Conservation (phyloP, 1,140 invertebrate species). For the Lasioglossum baleicum region DNA sequence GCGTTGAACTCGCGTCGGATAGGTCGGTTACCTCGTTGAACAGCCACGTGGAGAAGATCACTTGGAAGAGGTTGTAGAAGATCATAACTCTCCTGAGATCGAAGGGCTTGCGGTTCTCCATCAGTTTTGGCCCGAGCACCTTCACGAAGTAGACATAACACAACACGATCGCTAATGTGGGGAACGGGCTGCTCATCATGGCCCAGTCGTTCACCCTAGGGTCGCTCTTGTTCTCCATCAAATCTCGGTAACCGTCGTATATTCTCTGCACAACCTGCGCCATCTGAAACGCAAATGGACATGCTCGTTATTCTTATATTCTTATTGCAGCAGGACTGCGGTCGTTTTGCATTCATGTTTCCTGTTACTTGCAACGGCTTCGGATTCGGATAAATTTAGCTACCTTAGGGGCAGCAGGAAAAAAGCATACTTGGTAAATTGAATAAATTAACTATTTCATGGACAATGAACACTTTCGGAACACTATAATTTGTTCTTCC, state of each 20-base stretch:
- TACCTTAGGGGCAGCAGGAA: no score
- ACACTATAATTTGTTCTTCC: no score
- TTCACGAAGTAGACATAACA: constrained; percentile 90
- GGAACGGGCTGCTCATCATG: constrained; percentile 90
- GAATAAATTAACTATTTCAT: no score
- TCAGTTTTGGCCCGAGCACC: constrained; percentile 90
- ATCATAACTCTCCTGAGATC: constrained; percentile 89
- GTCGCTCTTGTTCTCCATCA: constrained; percentile 89
- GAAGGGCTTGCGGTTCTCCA: constrained; percentile 94
- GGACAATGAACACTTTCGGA: no score
- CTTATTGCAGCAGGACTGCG: no score
- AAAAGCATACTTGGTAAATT: no score
- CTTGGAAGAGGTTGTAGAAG: constrained; percentile 92
- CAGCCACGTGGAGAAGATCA: constrained; percentile 90
- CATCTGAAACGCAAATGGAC: constrained; percentile 75
- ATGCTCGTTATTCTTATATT: no score
- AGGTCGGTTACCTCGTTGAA: constrained; percentile 87
- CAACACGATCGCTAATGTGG: constrained; percentile 88
- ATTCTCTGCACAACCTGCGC: constrained; percentile 73
- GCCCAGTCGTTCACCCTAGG: constrained; percentile 91
- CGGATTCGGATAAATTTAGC: no score
- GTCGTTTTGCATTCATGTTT: no score
- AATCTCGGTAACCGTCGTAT: constrained; percentile 82
- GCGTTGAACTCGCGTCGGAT: not conserved
- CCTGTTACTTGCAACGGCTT: no score